Conservation (phyloP, 2,113 vertebrate species). For the Nothocercus julius region DNA sequence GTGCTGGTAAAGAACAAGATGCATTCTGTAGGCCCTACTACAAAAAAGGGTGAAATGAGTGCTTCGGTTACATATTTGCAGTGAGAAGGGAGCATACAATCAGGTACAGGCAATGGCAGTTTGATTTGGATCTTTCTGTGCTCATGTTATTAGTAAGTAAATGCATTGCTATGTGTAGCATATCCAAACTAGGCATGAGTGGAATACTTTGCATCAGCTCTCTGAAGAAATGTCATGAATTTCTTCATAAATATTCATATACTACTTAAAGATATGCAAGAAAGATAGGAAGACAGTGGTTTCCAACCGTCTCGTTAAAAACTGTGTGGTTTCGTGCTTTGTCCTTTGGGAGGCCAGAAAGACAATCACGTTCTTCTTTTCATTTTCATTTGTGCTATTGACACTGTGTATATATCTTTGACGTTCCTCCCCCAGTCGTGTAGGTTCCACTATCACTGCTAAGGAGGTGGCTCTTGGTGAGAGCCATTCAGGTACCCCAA, state of each 20-base stretch:
- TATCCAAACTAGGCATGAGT: not conserved
- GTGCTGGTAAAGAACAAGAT: not conserved
- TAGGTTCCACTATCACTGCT: not conserved
- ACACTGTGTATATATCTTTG: not conserved
- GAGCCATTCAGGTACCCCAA: not conserved
- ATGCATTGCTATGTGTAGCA: not conserved
- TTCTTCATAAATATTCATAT: not conserved
- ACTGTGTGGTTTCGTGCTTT: not conserved
- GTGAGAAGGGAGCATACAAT: not conserved
- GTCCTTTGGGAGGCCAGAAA: not conserved
- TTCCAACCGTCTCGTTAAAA: not conserved
- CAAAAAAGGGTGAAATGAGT: not conserved
- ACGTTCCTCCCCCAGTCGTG: not conserved
- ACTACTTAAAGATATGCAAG: not conserved
- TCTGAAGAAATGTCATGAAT: not conserved
- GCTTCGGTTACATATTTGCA: not conserved
- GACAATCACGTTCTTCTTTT: not conserved
- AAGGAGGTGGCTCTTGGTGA: not conserved
- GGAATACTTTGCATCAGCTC: not conserved
- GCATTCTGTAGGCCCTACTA: not conserved
- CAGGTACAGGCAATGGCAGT: not conserved
- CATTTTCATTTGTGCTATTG: not conserved
- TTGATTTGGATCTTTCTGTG: not conserved
- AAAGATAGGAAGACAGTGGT: not conserved
- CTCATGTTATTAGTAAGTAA: not conserved